Conservation (phyloP, 2,888 invertebrate species). For the Ophion slaviceki region DNA sequence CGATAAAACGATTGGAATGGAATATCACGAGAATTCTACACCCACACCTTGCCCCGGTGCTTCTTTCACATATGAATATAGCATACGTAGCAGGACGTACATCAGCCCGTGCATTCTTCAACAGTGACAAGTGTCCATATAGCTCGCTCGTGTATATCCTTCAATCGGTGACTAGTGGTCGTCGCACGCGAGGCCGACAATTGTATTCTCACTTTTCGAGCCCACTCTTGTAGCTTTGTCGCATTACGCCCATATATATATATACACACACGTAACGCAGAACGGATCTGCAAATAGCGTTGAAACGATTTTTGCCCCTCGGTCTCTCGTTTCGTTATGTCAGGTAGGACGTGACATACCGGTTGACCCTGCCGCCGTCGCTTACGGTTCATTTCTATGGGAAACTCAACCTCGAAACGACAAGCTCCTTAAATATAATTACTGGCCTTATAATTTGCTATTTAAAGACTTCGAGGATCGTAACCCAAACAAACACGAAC, state of each 20-base stretch:
- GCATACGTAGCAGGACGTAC: slow-evolving; percentile 22
- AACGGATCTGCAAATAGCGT: slow-evolving; percentile 39
- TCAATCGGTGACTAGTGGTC: slow-evolving; percentile 16
- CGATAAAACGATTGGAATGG: slow-evolving; percentile 31
- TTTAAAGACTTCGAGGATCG: too few species aligned
- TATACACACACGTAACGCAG: slow-evolving; percentile 5
- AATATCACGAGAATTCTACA: slow-evolving; percentile 9
- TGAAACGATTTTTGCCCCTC: slow-evolving; percentile 19
- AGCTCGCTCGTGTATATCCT: not conserved
- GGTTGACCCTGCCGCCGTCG: slow-evolving; percentile 23
- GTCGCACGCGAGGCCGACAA: slow-evolving; percentile 53
- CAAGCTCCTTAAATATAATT: too few species aligned
- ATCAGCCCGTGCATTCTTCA: slow-evolving; percentile 54
- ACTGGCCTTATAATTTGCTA: not conserved
- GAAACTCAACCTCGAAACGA: not conserved
- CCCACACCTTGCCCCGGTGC: slow-evolving; percentile 18
- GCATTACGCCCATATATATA: slow-evolving; percentile 27
- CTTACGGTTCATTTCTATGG: not conserved
- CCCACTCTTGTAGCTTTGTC: slow-evolving; percentile 41
- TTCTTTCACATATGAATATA: slow-evolving; percentile 2
- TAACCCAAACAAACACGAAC: too few species aligned
- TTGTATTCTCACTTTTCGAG: slow-evolving; percentile 44
- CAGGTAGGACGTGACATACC: slow-evolving; percentile 18
- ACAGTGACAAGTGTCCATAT: slow-evolving; percentile 38
- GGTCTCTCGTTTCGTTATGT: slow-evolving; percentile 10